Evolutionary conservation across 2,888 invertebrate genomes (phyloP).

Genomic region (Standfussiana lucernea): DNA sequence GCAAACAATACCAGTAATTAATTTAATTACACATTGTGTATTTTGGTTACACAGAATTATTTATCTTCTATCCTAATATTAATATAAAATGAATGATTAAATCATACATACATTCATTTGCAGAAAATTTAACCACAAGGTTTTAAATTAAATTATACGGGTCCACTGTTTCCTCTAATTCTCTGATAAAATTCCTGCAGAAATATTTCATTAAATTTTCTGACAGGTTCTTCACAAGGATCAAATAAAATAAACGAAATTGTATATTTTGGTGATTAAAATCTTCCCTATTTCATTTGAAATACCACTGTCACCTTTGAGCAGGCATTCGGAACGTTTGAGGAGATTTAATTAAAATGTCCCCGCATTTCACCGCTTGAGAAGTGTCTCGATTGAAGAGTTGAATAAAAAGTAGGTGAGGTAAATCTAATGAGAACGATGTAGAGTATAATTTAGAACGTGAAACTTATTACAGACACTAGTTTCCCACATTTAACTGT

Average conservation of each 20-base stretch:
- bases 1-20: neutral
- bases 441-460: neutral
- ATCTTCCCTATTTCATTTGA: neutral
- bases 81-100: neutral
- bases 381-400: neutral
- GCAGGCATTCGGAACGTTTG: neutral
- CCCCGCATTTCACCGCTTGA: neutral
- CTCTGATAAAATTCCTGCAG: neutral
- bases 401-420: neutral
- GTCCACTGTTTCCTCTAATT: neutral
- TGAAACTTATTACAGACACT: neutral
- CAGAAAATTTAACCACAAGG: neutral
- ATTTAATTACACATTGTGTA: no score
- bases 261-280: neutral
- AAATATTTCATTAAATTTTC: neutral
- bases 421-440: neutral
- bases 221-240: constrained; percentile 1
- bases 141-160: neutral
- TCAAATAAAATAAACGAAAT: neutral
- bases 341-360: constrained; percentile 32
- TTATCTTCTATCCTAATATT: neutral
- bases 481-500: neutral
- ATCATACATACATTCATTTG: no score
- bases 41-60: neutral
- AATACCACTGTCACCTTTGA: neutral